Evolutionary conservation across 2,888 invertebrate genomes (phyloP).

Genomic region (Mayetiola destructor): DNA sequence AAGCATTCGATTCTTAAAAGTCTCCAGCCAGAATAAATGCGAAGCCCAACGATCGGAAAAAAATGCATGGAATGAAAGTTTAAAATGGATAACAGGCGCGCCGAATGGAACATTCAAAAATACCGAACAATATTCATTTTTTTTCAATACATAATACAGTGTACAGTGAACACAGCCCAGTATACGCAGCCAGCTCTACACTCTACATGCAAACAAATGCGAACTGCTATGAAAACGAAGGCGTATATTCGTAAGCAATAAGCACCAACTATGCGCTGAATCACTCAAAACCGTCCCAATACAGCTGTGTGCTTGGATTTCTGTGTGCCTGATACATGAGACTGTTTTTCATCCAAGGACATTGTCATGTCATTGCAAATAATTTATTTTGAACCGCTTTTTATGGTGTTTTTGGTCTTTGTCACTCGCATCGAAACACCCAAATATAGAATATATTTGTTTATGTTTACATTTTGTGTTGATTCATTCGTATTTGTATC

Average conservation of each 20-base stretch:
- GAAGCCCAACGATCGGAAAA: too few relatives aligned
- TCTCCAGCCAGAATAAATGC: too few relatives aligned
- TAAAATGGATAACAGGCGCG: slow-evolving; percentile 7
- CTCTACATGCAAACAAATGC: background rate
- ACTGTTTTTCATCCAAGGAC: slow-evolving; percentile 37
- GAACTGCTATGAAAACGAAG: too few relatives aligned
- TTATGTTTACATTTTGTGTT: background rate
- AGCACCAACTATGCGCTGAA: too few relatives aligned
- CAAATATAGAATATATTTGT: too few relatives aligned
- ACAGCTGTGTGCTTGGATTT: slow-evolving; percentile 15
- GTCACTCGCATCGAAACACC: background rate
- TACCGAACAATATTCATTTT: too few relatives aligned
- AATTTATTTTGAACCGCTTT: slow-evolving; percentile 10
- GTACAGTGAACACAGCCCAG: too few relatives aligned
- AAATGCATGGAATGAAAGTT: background rate
- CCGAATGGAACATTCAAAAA: too few relatives aligned
- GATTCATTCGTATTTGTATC: background rate
- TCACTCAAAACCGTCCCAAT: too few relatives aligned
- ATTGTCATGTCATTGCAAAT: slow-evolving; percentile 26
- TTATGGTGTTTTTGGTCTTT: background rate
- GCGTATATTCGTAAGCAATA: too few relatives aligned
- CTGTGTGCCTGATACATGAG: slow-evolving; percentile 28
- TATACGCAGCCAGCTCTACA: too few relatives aligned
- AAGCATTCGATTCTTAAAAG: too few relatives aligned
- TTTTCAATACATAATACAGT: background rate